Evolutionary conservation across 1,140 invertebrate genomes (phyloP), one percentile per base, ranked within the genome.

Genomic region (Archivesica marissinica): DNA sequence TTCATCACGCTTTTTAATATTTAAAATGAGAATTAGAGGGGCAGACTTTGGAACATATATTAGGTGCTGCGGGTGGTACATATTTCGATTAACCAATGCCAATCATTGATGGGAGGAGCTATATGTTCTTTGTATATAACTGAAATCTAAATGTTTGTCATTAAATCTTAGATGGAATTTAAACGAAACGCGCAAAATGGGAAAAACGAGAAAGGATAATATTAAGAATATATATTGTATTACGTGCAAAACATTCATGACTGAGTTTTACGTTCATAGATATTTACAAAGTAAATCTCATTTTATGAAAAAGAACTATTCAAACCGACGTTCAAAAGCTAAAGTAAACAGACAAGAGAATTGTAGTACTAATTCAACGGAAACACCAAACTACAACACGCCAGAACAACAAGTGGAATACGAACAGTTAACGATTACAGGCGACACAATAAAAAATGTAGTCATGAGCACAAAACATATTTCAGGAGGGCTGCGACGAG

Each of bases 241-340:
- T 4, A 38, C 35, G 30, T 68, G 64, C 35, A 13, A 68, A 39
- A 68, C 28, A 38, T 68, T 17, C 25, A 68, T 68, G 28, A 68
- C 64, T 7, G 64, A 68, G 7, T 68, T 30, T 28, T 68, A 35
- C 35, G 64, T 68, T 68, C 4, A 20, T 68, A 30, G 64, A 20
- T 33, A 68, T 68, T 17, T 68, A 30, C 64, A 68, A 68, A 68
- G 64, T 68, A 68, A 68, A 39, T 35, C 30, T 35, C 64, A 68
- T 68, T 28, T 68, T 68, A 68, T 23, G 64, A 68, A 68, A 33
- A 68, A 68, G 15, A 6, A 28, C 4, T 35, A 11, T 33, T 20
- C 17, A 39, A 68, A 30, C 28, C 13, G 28, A 28, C 6, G 23
- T 11, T 33, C 9, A 28, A 68, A 68, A 68, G 20, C 11, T 17